Percentiles rank a stretch among this genome's conserved stretches.
These are phyloP conservation scores for Ctenosaura bakeri DNA, from an alignment of 2,797 vertebrate species.

Conservation along the genomic window DNA sequence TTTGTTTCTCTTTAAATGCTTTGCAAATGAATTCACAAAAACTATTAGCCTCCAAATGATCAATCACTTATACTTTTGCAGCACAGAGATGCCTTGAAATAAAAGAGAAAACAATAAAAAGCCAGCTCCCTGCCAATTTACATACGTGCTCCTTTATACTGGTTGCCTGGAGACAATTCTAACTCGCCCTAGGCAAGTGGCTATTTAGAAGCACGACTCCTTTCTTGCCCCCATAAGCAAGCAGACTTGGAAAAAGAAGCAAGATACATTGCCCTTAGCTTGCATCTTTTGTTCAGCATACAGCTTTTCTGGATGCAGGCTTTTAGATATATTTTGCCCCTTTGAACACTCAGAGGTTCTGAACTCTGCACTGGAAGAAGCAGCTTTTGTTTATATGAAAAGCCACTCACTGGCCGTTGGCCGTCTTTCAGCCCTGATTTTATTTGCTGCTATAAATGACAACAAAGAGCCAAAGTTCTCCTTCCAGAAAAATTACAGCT, in stretches of 20 bases:
- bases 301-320: no score
- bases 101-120: background rate
- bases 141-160: no score
- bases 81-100: background rate
- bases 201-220: background rate
- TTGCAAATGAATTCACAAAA: background rate
- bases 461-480: background rate
- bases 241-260: background rate
- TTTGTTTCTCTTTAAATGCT: no score
- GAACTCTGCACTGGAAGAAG: background rate
- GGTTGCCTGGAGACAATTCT: background rate
- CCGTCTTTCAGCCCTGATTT: background rate
- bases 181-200: background rate
- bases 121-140: background rate
- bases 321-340: background rate
- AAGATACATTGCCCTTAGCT: background rate
- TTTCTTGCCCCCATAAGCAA: no score
- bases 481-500: conserved; percentile 23
- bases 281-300: background rate
- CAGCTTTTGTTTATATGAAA: background rate
- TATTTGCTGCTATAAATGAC: conserved; percentile 16
- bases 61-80: background rate
- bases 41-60: no score
- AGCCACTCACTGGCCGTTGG: background rate
- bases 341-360: background rate